Conservation (phyloP, 23 tunicate species). For the Trididemnum miniatum region DNA sequence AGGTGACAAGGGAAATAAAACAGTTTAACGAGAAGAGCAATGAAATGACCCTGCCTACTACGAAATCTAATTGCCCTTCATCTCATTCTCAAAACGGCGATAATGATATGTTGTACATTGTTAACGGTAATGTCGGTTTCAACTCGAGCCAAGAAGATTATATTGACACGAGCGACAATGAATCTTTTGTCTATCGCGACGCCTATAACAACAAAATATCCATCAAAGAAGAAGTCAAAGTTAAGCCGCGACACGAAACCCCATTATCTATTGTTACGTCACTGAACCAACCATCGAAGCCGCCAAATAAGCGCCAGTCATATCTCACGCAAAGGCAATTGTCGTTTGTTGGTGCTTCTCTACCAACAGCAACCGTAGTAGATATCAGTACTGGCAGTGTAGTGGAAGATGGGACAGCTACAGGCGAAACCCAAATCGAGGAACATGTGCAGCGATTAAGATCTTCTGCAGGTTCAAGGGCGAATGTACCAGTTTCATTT, state of each 20-base stretch:
- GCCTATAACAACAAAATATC: conserved; percentile 23
- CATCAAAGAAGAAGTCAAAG: neutral
- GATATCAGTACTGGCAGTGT: conserved; percentile 65
- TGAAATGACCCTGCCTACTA: neutral
- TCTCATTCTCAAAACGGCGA: neutral
- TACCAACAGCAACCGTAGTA: conserved; percentile 58
- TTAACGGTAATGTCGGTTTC: conserved; percentile 1
- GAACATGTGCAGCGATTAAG: conserved; percentile 10
- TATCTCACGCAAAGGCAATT: conserved; percentile 31
- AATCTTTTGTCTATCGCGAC: conserved; percentile 33
- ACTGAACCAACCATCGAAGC: neutral
- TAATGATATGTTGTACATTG: conserved; percentile 2
- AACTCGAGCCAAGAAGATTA: neutral
- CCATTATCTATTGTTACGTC: conserved; percentile 2
- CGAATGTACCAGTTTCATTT: conserved; percentile 43
- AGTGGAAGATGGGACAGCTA: neutral
- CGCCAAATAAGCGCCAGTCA: conserved; percentile 1
- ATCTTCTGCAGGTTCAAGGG: neutral
- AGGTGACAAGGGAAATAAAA: neutral
- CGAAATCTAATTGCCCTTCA: neutral
- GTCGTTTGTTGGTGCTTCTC: conserved; percentile 15
- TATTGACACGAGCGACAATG: conserved; percentile 27
- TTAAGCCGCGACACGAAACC: neutral
- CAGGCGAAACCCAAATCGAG: neutral
- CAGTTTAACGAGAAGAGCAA: neutral